Conservation (phyloP, 2,888 invertebrate genomes). For the Stomorhina lunata region DNA sequence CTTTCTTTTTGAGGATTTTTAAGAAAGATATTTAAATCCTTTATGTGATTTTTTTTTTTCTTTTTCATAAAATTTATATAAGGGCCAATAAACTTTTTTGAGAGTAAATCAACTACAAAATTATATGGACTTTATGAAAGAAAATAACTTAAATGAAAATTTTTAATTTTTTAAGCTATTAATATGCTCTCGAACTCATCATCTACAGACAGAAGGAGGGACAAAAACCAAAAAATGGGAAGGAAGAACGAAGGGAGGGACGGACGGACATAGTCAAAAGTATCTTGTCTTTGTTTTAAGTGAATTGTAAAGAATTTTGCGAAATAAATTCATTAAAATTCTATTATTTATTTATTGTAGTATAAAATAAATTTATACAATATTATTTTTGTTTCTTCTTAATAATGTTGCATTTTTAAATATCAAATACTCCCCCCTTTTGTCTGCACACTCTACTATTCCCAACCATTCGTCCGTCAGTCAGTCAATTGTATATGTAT, state of each 20-base stretch:
- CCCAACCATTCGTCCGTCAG: no score
- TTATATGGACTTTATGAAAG: no score
- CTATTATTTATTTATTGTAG: neutral
- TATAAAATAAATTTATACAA: neutral
- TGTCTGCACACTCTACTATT: neutral
- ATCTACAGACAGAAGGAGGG: neutral
- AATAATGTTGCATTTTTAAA: slow-evolving; percentile 10
- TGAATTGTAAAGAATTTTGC: neutral
- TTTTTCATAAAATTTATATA: slow-evolving; percentile 44
- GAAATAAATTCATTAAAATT: slow-evolving; percentile 45
- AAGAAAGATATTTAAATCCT: slow-evolving; percentile 36
- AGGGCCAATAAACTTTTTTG: slow-evolving; percentile 50
- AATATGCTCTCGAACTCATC: neutral
- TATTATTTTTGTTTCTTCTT: neutral
- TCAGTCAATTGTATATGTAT: neutral
- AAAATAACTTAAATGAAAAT: slow-evolving; percentile 21
- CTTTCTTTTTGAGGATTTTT: neutral
- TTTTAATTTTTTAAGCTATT: slow-evolving; percentile 5
- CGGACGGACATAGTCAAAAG: no score
- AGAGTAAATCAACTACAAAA: slow-evolving; percentile 1
- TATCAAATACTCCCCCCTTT: neutral
- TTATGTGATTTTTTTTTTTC: slow-evolving; percentile 20
- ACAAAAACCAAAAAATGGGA: neutral
- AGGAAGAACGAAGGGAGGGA: no score
- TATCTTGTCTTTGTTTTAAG: slow-evolving; percentile 44